Evolutionary conservation across 2,113 vertebrate genomes (phyloP).

Genomic region (Paedocypris sp.): DNA sequence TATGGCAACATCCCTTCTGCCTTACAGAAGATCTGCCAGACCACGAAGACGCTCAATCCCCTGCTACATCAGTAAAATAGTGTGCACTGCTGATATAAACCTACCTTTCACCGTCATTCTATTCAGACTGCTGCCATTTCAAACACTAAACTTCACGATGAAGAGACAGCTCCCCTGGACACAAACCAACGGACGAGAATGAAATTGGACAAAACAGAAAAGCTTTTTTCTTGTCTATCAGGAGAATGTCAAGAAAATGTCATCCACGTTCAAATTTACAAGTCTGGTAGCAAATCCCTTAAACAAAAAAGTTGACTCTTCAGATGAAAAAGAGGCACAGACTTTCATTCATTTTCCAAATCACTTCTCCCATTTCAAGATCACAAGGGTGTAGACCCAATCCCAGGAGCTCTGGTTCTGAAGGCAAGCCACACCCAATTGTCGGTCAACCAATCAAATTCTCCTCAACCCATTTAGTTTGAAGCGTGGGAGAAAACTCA

Average conservation of each 20-base stretch:
- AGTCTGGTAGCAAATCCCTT: no score
- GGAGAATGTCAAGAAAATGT: background rate
- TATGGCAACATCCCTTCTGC: constrained; percentile 8
- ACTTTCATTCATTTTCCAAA: no score
- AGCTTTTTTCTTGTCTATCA: background rate
- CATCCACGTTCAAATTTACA: background rate
- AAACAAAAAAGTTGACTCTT: no score
- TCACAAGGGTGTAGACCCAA: no score
- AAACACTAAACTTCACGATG: background rate
- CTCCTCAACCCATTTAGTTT: no score
- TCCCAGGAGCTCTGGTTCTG: no score
- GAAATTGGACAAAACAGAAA: background rate
- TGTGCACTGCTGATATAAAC: background rate
- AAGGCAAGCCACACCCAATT: no score
- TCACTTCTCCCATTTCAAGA: no score
- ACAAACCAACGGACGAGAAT: constrained; percentile 10
- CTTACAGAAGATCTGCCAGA: constrained; percentile 5
- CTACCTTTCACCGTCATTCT: background rate
- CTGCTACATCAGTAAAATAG: background rate
- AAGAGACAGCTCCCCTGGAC: background rate
- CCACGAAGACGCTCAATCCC: background rate
- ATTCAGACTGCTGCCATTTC: constrained; percentile 2
- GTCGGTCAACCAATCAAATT: no score
- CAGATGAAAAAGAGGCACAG: no score
- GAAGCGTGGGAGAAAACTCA: no score